These are phyloP conservation scores for Axea sp. DNA, from an alignment of 2,888 invertebrate genomes.

Conservation along the genomic window DNA sequence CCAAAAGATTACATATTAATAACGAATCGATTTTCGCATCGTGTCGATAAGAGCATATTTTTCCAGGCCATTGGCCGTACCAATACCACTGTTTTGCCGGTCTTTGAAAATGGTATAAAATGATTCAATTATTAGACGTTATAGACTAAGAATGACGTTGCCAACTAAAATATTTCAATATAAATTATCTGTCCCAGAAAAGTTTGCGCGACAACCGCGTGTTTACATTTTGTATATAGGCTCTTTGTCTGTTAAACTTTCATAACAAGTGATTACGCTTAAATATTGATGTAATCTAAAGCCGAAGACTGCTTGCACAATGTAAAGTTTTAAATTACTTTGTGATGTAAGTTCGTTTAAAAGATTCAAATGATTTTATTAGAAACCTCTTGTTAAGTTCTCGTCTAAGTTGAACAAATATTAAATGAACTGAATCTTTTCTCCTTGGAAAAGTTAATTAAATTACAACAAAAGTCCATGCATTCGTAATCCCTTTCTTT, in stretches of 20 bases:
- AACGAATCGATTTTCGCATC: not conserved
- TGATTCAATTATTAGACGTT: conserved; percentile 28
- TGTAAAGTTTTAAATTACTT: conserved; percentile 38
- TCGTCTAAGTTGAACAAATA: too few relatives aligned
- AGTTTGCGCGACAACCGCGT: conserved; percentile 27
- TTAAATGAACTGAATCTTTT: too few relatives aligned
- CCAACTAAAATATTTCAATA: conserved; percentile 14
- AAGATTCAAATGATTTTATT: conserved; percentile 11
- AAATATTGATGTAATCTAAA: conserved; percentile 50
- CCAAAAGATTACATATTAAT: too few relatives aligned
- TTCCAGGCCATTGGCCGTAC: too few relatives aligned
- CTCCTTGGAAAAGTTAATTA: too few relatives aligned
- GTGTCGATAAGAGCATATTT: not conserved
- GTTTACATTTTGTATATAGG: conserved; percentile 52
- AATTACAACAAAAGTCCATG: too few relatives aligned
- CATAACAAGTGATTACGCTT: conserved; percentile 44
- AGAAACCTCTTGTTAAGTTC: not conserved
- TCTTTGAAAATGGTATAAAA: too few relatives aligned
- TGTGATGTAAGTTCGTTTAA: not conserved
- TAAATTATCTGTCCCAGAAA: conserved; percentile 43
- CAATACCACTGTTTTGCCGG: too few relatives aligned
- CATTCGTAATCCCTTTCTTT: too few relatives aligned
- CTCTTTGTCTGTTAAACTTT: conserved; percentile 44
- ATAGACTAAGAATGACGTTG: not conserved
- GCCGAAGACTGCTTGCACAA: conserved; percentile 34